phyloP scores from a whole-genome alignment of 2,113 vertebrate genomes.

The Hyperopisus bebe region DNA sequence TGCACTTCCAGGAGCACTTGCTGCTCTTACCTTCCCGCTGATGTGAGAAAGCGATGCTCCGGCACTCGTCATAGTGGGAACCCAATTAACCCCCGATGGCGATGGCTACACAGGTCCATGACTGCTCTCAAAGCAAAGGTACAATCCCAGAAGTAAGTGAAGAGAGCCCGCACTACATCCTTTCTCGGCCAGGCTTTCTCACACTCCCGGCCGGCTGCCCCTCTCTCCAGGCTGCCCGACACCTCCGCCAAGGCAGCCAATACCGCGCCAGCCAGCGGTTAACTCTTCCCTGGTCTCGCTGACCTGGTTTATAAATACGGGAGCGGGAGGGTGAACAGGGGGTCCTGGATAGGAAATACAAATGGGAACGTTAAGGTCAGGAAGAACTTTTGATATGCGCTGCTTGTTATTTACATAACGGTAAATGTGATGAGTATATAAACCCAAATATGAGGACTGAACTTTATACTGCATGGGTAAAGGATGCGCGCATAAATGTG shows the following conservation, averaged over 20 bases:
- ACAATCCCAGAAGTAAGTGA: constrained; percentile 57
- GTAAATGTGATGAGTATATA: not conserved
- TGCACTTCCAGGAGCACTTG: constrained; percentile 14
- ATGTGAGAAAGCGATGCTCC: constrained; percentile 34
- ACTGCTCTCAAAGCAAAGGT: constrained; percentile 42
- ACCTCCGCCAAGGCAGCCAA: constrained; percentile 61
- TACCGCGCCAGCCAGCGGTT: constrained; percentile 50
- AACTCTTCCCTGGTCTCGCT: constrained; percentile 60
- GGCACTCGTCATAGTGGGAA: constrained; percentile 58
- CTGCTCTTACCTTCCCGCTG: constrained; percentile 38
- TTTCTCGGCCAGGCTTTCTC: constrained; percentile 53
- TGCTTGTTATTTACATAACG: not conserved
- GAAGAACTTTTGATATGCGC: not conserved
- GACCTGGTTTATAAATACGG: constrained; percentile 58
- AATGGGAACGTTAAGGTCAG: not conserved
- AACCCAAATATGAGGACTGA: not conserved
- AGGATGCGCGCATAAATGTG: not conserved
- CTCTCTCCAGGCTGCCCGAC: constrained; percentile 62
- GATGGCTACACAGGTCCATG: constrained; percentile 50
- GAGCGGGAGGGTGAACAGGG: constrained; percentile 12
- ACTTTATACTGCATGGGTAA: not conserved
- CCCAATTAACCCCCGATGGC: constrained; percentile 47
- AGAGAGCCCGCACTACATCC: constrained; percentile 56
- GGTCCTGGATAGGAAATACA: not conserved
- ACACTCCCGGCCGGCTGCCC: constrained; percentile 65